Evolutionary conservation across 1,140 invertebrate genomes (phyloP).

Genomic region (Drosophila equinoxialis): DNA sequence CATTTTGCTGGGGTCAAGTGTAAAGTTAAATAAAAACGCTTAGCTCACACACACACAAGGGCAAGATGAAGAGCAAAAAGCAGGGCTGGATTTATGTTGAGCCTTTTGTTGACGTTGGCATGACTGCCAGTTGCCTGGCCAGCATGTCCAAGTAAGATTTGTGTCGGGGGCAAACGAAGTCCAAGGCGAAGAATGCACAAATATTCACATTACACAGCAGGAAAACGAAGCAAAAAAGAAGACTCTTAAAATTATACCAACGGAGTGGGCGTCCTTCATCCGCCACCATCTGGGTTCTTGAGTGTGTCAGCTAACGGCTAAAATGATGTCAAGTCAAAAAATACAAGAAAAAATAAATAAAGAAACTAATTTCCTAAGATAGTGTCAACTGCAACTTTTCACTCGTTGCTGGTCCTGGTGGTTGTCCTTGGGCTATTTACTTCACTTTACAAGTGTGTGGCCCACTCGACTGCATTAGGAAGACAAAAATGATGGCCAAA

Average conservation of each 20-base stretch:
- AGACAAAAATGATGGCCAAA: slow-evolving; percentile 27
- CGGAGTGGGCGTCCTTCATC: background rate
- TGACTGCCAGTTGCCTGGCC: slow-evolving; percentile 20
- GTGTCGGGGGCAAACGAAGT: slow-evolving; percentile 6
- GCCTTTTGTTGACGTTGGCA: slow-evolving; percentile 49
- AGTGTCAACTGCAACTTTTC: slow-evolving; percentile 66
- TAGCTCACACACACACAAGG: slow-evolving; percentile 27
- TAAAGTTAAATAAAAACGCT: slow-evolving; percentile 70
- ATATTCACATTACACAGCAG: slow-evolving; percentile 62
- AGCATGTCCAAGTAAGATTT: background rate
- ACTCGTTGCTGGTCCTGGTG: slow-evolving; percentile 11
- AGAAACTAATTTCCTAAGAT: slow-evolving; percentile 63
- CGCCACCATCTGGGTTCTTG: slow-evolving; percentile 21
- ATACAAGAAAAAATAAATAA: slow-evolving; percentile 31
- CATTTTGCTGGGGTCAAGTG: slow-evolving; percentile 59
- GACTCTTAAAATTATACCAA: background rate
- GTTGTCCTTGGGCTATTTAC: slow-evolving; percentile 23
- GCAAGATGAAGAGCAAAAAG: slow-evolving; percentile 12
- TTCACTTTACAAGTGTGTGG: slow-evolving; percentile 31
- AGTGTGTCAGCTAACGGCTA: slow-evolving; percentile 40
- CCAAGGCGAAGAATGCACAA: slow-evolving; percentile 37
- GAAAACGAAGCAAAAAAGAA: slow-evolving; percentile 7
- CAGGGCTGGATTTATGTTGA: slow-evolving; percentile 49
- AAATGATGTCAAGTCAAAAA: slow-evolving; percentile 63
- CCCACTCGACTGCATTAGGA: slow-evolving; percentile 54